A percentile compares a stretch with the other conserved stretches of the same genome.
phyloP scores from a whole-genome alignment of 2,797 vertebrate species.

The Hemitrygon akajei region DNA sequence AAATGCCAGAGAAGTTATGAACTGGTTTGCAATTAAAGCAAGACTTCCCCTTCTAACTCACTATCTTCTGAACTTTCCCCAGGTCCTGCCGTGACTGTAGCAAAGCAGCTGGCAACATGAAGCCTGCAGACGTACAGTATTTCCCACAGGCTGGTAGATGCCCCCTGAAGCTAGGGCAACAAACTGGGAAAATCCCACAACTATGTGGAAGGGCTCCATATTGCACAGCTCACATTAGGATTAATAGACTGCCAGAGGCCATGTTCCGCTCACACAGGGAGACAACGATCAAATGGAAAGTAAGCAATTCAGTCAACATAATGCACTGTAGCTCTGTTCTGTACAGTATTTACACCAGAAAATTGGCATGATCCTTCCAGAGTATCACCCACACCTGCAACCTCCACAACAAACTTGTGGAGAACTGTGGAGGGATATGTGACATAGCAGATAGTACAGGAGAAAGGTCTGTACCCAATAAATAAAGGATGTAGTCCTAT shows the following conservation, averaged over 20 bases:
- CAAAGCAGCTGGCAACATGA: background rate
- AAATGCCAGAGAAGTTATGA: background rate
- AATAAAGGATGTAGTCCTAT: too few species aligned
- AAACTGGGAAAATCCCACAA: background rate
- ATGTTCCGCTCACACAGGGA: background rate
- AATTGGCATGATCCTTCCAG: background rate
- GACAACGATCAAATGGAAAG: background rate
- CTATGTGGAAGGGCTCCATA: background rate
- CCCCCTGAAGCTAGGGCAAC: background rate
- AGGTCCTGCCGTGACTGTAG: background rate
- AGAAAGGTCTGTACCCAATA: too few species aligned
- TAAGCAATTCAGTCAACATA: background rate
- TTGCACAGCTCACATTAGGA: background rate
- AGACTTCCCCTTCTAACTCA: background rate
- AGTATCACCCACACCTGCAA: background rate
- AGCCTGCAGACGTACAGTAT: background rate
- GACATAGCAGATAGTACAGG: too few species aligned
- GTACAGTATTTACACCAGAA: background rate
- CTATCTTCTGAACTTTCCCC: background rate
- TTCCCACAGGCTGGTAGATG: background rate
- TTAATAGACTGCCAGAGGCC: background rate
- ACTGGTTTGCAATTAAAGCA: background rate
- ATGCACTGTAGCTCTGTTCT: too few species aligned
- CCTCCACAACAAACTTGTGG: background rate
- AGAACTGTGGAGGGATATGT: too few species aligned